Percentiles rank a stretch among this genome's conserved stretches.
Conservation (phyloP, 2,797 vertebrate genomes). For the Myoxocephalus aenaeus region DNA sequence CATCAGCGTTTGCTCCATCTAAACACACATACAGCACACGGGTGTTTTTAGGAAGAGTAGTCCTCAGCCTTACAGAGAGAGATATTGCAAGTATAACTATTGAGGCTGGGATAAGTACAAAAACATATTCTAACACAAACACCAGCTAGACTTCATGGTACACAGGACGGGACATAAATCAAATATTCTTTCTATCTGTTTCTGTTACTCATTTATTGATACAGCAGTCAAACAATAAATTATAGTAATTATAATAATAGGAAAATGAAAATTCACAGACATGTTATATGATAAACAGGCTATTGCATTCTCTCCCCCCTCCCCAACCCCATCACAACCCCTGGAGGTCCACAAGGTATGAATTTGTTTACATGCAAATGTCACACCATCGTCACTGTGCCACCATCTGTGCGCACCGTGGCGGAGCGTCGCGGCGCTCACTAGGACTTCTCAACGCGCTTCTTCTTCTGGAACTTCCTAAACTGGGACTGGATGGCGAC, state of each 20-base stretch:
- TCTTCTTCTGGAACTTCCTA: conserved; percentile 99
- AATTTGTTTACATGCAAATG: conserved; percentile 86
- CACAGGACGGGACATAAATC: conserved; percentile 60
- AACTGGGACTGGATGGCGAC: conserved; percentile 99
- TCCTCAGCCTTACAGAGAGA: conserved; percentile 49
- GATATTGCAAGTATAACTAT: conserved; percentile 34
- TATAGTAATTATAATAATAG: conserved; percentile 62
- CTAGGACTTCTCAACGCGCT: conserved; percentile 93
- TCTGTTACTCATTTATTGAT: conserved; percentile 62
- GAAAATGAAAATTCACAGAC: conserved; percentile 79
- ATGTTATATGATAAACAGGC: conserved; percentile 77
- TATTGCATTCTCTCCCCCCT: conserved; percentile 61
- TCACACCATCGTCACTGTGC: conserved; percentile 74
- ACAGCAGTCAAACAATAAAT: conserved; percentile 74
- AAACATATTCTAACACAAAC: conserved; percentile 73
- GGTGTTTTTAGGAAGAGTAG: conserved; percentile 40
- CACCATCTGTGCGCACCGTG: conserved; percentile 45
- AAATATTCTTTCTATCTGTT: conserved; percentile 34
- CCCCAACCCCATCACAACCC: conserved; percentile 50
- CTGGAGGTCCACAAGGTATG: conserved; percentile 80
- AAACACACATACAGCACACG: conserved; percentile 31
- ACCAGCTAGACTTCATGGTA: conserved; percentile 63
- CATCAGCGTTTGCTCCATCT: conserved; percentile 42
- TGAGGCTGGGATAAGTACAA: conserved; percentile 61
- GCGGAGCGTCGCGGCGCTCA: conserved; percentile 65